Conservation (phyloP, 2,113 vertebrate genomes). For the Epinephelus cyanopodus region DNA sequence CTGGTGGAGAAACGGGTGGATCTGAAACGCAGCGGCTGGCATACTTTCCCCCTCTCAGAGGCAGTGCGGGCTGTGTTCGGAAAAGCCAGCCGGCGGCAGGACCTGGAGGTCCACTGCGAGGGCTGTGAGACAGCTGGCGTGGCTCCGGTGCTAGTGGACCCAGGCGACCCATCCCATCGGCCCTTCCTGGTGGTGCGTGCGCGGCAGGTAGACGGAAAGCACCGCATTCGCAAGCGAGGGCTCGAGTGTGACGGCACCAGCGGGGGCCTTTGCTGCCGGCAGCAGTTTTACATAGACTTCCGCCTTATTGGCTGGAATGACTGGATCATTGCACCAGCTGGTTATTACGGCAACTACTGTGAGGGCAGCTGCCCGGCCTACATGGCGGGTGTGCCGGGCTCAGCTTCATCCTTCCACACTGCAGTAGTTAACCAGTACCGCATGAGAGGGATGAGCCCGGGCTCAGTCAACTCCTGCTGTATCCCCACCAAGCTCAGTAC, state of each 20-base stretch:
- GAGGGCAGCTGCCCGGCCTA: conserved; percentile 98
- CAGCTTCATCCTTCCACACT: conserved; percentile 98
- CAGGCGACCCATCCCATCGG: conserved; percentile 92
- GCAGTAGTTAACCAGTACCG: conserved; percentile 99
- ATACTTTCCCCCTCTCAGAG: conserved; percentile 95
- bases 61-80: conserved; percentile 91
- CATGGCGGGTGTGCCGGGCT: conserved; percentile 96
- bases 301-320: conserved; percentile 98
- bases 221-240: conserved; percentile 97
- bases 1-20: conserved; percentile 96
- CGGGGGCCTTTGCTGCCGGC: conserved; percentile 96
- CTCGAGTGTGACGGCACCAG: conserved; percentile 97
- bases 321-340: conserved; percentile 99
- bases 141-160: conserved; percentile 91
- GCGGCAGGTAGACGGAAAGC: conserved; percentile 91
- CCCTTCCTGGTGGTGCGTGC: conserved; percentile 97
- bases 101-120: conserved; percentile 95
- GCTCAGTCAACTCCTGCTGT: conserved; percentile 98
- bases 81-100: conserved; percentile 91
- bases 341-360: conserved; percentile 99
- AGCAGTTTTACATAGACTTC: conserved; percentile 99
- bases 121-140: conserved; percentile 91
- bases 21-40: conserved; percentile 97
- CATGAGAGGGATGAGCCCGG: conserved; percentile 96
- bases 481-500: conserved; percentile 99